phyloP scores from a whole-genome alignment of 2,888 invertebrate species.

The Lasioglossum marginatum region DNA sequence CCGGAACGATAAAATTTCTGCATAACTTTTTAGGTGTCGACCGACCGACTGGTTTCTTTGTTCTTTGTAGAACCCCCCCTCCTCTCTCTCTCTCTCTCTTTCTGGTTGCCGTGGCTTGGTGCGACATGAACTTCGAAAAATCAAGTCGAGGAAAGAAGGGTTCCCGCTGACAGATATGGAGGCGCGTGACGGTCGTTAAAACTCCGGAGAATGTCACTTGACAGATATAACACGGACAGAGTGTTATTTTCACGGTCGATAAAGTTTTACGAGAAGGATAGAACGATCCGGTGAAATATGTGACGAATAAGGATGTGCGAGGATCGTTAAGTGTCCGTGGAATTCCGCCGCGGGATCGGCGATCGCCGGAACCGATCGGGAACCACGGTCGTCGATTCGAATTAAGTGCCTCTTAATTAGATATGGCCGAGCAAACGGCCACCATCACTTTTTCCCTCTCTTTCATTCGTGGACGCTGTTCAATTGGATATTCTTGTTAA shows the following conservation, averaged over 20 bases:
- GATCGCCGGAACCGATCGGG: slow-evolving; percentile 16
- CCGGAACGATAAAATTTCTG: slow-evolving; percentile 18
- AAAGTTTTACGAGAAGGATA: slow-evolving; percentile 62
- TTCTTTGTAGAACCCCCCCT: neutral
- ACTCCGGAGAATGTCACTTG: slow-evolving; percentile 60
- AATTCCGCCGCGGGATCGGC: slow-evolving; percentile 21
- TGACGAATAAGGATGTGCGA: slow-evolving; percentile 52
- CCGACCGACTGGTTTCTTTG: neutral
- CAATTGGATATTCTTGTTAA: neutral
- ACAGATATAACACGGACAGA: slow-evolving; percentile 56
- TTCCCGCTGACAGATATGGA: slow-evolving; percentile 50
- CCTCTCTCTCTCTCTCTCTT: neutral
- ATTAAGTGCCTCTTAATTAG: slow-evolving; percentile 34
- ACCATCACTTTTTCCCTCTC: neutral
- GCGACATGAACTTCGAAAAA: slow-evolving; percentile 36
- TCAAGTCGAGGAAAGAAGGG: slow-evolving; percentile 37
- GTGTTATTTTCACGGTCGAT: slow-evolving; percentile 66
- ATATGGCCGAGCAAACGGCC: neutral
- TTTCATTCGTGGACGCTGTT: neutral
- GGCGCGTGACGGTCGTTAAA: slow-evolving; percentile 66
- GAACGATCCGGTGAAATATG: slow-evolving; percentile 61
- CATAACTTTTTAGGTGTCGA: neutral
- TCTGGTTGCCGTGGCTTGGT: neutral
- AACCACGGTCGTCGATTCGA: slow-evolving; percentile 25
- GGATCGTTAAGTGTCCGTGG: slow-evolving; percentile 49